Evolutionary conservation across 2,888 invertebrate genomes (phyloP), one percentile per base, ranked within the genome.

Genomic region (Chrysomela aeneicollis): DNA sequence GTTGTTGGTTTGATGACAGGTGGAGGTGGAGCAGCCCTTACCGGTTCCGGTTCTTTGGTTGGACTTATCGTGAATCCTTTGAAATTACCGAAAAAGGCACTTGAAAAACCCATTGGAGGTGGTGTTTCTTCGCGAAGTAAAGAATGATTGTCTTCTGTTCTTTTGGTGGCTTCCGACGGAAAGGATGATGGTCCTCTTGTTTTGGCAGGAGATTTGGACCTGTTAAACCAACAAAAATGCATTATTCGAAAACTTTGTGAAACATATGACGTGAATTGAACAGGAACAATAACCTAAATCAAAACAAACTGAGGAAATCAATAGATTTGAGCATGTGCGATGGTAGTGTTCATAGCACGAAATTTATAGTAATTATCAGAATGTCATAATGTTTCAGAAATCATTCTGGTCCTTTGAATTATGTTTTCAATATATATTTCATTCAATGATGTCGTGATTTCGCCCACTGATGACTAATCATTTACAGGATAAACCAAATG

Each of bases 21-120:
- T 0, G 90, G 88, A 1, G 89, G 83, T 0, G 91, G 90, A 0
- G 92, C 90, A 0, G 90, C 89, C 1, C 87, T 73, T 58, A 77
- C 65, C 2, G 74, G 72, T 17, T 78, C 75, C 64, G 81, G 79
- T 10, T 78, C 75, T 0, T 86, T 86, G 0, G 90, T 84, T 0
- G 92, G 92, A 0, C 89, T 86, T 50, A 95, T 85, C 0, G 91
- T 71, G 81, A 94, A 95, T 0, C 94, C 94, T 82, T 92, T 93
- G 83, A 93, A 94, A 76, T 93, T 92, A 0, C 94, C 94, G 80
- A 93, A 93, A 83, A 94, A 89, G 75, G 90, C 90, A 65, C 83
- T 84, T 51, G 77, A 74, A 12, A 78, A 69, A 5, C 75, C 73
- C n/a, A 70, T 64, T 1, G 70, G 63, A 57, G 73, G 73, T 6